Percentiles rank a stretch among this genome's conserved stretches.
phyloP scores from a whole-genome alignment of 30 jellyfish, hydroid and myxozoan species.

The Turritopsis rubra region DNA sequence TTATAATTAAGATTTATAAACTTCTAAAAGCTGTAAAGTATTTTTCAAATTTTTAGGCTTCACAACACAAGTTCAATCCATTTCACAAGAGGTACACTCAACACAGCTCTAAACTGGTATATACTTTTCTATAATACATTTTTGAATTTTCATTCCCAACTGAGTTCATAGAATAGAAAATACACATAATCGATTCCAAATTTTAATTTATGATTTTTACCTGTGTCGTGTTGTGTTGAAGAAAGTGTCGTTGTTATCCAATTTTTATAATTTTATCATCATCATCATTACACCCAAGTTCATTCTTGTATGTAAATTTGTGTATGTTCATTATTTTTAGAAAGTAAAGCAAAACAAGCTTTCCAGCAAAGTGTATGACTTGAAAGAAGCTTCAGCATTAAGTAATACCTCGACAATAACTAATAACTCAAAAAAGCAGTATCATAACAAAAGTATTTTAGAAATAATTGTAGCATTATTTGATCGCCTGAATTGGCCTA shows the following conservation, averaged over 20 bases:
- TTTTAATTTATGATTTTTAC: too few relatives aligned
- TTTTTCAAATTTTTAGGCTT: background rate
- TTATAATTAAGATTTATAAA: too few relatives aligned
- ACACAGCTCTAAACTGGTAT: background rate
- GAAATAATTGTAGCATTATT: slow-evolving; percentile 34
- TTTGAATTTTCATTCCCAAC: background rate
- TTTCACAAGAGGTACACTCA: background rate
- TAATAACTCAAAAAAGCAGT: background rate
- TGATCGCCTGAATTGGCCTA: slow-evolving; percentile 62
- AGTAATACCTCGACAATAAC: background rate
- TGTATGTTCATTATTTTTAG: background rate
- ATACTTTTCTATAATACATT: background rate
- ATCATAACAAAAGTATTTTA: slow-evolving; percentile 6
- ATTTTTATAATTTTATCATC: too few relatives aligned
- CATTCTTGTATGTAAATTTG: too few relatives aligned
- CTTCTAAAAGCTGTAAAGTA: background rate
- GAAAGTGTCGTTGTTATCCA: too few relatives aligned
- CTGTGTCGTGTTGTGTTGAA: too few relatives aligned
- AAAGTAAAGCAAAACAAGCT: background rate
- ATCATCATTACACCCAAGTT: too few relatives aligned
- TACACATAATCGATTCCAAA: too few relatives aligned
- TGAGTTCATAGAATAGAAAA: too few relatives aligned
- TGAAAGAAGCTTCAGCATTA: background rate
- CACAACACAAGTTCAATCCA: background rate
- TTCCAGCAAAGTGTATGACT: background rate